These are phyloP conservation scores for Stegodyphus mimosarum DNA, from an alignment of 1,140 invertebrate species.

Conservation along the genomic window DNA sequence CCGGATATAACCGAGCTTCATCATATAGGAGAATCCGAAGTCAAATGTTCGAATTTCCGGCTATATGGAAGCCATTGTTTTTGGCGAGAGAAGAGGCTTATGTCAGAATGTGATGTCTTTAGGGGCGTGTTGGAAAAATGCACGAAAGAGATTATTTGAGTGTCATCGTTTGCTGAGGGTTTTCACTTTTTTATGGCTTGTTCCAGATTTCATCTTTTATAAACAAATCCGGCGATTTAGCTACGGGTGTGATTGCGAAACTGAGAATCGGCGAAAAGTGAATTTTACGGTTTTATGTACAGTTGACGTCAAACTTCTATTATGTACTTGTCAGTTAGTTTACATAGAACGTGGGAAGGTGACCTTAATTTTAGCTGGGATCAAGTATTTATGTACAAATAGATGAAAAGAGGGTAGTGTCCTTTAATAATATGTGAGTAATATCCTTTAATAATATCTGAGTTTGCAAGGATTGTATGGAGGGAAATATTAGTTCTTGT, in stretches of 20 bases:
- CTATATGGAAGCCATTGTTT: constrained; percentile 8
- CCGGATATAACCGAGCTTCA: neutral
- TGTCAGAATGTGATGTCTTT: neutral
- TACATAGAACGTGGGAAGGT: no score
- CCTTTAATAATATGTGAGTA: no score
- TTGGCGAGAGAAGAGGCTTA: neutral
- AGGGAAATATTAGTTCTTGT: no score
- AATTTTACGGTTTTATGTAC: no score
- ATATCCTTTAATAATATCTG: no score
- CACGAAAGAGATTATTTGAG: neutral
- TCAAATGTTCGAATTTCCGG: neutral
- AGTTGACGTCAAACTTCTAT: no score
- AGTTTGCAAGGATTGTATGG: no score
- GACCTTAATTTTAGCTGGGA: no score
- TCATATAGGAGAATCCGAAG: neutral
- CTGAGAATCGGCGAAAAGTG: neutral
- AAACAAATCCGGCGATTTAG: neutral
- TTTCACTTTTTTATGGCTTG: neutral
- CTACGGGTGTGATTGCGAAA: neutral
- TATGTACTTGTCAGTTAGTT: no score
- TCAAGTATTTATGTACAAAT: no score
- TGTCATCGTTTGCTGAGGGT: neutral
- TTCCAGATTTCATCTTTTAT: neutral
- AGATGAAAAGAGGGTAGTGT: no score
- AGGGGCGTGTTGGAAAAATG: neutral